Conservation (phyloP, 2,888 invertebrate species). For the Clanis bilineata region DNA sequence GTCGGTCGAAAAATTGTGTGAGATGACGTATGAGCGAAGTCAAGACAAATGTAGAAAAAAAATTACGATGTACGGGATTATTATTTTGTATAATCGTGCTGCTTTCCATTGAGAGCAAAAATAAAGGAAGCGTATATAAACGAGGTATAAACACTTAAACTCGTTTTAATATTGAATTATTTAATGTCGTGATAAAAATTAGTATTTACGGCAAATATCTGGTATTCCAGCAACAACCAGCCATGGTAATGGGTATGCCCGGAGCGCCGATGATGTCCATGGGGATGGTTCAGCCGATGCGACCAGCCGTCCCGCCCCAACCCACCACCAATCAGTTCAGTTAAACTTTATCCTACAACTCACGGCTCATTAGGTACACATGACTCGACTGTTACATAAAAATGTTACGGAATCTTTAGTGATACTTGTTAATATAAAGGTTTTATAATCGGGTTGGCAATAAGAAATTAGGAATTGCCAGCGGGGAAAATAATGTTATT, state of each 20-base stretch:
- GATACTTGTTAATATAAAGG: background rate
- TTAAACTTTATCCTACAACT: slow-evolving; percentile 45
- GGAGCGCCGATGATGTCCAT: slow-evolving; percentile 66
- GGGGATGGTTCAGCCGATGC: slow-evolving; percentile 64
- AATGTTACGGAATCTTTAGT: background rate
- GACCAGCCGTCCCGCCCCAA: slow-evolving; percentile 67
- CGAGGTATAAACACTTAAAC: too few relatives aligned
- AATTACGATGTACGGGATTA: too few relatives aligned
- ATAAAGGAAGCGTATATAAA: too few relatives aligned
- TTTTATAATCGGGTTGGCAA: background rate
- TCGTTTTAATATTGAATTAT: too few relatives aligned
- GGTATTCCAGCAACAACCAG: slow-evolving; percentile 70
- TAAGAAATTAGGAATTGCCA: background rate
- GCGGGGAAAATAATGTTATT: background rate
- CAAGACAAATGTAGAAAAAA: background rate
- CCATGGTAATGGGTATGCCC: slow-evolving; percentile 76
- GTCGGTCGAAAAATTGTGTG: background rate
- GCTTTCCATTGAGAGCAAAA: too few relatives aligned
- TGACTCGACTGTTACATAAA: slow-evolving; percentile 7
- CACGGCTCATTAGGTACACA: slow-evolving; percentile 8
- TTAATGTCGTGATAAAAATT: too few relatives aligned
- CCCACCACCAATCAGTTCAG: slow-evolving; percentile 73
- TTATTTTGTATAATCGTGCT: too few relatives aligned
- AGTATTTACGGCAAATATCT: background rate
- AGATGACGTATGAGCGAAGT: background rate